phyloP scores from a whole-genome alignment of 2,888 invertebrate species.

The Dioctria rufipes region DNA sequence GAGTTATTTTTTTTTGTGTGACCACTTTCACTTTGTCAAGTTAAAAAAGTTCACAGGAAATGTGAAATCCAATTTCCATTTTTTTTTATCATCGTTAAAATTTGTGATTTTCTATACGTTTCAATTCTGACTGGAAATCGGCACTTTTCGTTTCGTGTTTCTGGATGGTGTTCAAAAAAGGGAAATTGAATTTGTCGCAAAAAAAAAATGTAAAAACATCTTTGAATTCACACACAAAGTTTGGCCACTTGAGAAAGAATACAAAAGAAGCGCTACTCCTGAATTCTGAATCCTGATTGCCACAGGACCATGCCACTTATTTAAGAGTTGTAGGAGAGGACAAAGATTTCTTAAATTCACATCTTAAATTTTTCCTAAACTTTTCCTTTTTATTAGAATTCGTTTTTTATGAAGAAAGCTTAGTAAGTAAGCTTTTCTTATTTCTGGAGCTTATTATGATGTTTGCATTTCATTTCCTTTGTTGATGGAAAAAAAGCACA shows the following conservation, averaged over 20 bases:
- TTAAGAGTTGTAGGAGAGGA: background rate
- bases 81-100: no score
- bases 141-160: no score
- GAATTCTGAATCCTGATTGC: background rate
- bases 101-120: no score
- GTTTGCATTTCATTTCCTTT: background rate
- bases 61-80: constrained; percentile 13
- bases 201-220: background rate
- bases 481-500: constrained; percentile 3
- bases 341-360: background rate
- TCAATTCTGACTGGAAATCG: no score
- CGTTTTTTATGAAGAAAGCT: background rate
- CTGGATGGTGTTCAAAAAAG: background rate
- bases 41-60: background rate
- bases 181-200: constrained; percentile 14
- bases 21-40: background rate
- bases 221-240: background rate
- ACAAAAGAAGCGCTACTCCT: background rate
- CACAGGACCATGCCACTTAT: no score
- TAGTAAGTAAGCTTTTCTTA: background rate
- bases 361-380: constrained; percentile 11
- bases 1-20: background rate
- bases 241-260: background rate
- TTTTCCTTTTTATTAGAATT: background rate
- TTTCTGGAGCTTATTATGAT: background rate